Conservation (phyloP, 1,140 invertebrate genomes). For the Dufourea novaeangliae region DNA sequence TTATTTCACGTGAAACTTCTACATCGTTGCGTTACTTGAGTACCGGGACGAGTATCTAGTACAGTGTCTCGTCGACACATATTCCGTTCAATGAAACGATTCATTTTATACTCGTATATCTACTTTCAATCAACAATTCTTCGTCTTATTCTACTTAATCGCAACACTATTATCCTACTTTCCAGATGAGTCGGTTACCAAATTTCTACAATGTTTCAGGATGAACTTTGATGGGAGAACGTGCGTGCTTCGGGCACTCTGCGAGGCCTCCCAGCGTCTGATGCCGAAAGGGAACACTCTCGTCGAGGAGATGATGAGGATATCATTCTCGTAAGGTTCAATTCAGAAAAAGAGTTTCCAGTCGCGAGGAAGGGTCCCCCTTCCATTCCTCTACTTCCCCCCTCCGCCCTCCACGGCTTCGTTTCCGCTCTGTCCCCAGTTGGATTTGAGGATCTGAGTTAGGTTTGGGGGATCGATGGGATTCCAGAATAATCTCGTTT, state of each 20-base stretch:
- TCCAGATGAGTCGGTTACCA: not conserved
- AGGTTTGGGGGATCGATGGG: conserved; percentile 30
- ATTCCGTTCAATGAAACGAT: not conserved
- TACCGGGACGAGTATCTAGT: not conserved
- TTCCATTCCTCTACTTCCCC: not conserved
- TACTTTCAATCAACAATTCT: not conserved
- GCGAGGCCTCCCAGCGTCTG: conserved; percentile 86
- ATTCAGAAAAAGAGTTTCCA: not conserved
- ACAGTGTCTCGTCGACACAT: not conserved
- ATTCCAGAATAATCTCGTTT: conserved; percentile 43
- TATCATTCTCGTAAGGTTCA: conserved; percentile 85
- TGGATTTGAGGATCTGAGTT: not conserved
- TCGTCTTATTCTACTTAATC: not conserved
- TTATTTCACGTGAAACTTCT: not conserved
- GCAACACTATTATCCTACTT: not conserved
- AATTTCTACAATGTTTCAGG: conserved; percentile 77
- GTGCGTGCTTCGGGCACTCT: conserved; percentile 86
- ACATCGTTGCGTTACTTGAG: not conserved
- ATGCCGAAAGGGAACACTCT: conserved; percentile 84
- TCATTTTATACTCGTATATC: too few relatives aligned
- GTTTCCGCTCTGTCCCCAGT: not conserved
- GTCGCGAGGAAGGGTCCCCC: conserved; percentile 4
- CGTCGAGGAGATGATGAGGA: conserved; percentile 87
- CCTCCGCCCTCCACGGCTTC: not conserved
- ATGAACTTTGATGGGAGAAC: conserved; percentile 86